Evolutionary conservation across 2,888 invertebrate genomes (phyloP), one percentile per base, ranked within the genome.

Genomic region (Drosophila acutilabella): DNA sequence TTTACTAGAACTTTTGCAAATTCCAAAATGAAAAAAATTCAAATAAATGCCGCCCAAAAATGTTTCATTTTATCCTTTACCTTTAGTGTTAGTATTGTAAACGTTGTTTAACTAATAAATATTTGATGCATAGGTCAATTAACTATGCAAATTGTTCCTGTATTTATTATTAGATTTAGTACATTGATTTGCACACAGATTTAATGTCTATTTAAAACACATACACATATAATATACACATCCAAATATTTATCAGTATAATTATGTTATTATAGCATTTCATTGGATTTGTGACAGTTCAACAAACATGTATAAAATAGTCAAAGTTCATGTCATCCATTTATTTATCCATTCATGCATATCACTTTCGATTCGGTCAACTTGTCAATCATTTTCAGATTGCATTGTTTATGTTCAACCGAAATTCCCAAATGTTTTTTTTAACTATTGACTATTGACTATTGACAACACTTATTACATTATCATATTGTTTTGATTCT

Each of bases 71-170:
- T 36, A 36, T 48, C 20, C 14, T 62, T 16, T 23, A 4, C 1
- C 26, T 26, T 16, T 14, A 41, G 23, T 61, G 36, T 33, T 56
- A 36, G n/a, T 47, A 48, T 30, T 42, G 41, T 48, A 41, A 58
- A 58, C 26, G 30, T 33, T 14, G 30, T 50, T 50, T 59, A 41
- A 7, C 18, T 50, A 57, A 16, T 30, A 30, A 8, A 30, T 8
- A 30, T 30, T 30, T 10, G 30, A 26, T 42, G 50, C 18, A 50
- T 42, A 33, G 50, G 20, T 3, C 20, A 20, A 18, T 47, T 33
- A 52, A 23, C 36, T 30, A 52, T 36, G 45, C 59, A 56, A 50
- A 10, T 42, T 26, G 48, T 76, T 74, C 75, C 78, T 78, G 76
- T 78, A 74, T 44, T 54, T 60, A 67, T 60, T 50, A 33, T 53